Conservation (phyloP, 2,797 vertebrate genomes). For the Hydrophis major region DNA sequence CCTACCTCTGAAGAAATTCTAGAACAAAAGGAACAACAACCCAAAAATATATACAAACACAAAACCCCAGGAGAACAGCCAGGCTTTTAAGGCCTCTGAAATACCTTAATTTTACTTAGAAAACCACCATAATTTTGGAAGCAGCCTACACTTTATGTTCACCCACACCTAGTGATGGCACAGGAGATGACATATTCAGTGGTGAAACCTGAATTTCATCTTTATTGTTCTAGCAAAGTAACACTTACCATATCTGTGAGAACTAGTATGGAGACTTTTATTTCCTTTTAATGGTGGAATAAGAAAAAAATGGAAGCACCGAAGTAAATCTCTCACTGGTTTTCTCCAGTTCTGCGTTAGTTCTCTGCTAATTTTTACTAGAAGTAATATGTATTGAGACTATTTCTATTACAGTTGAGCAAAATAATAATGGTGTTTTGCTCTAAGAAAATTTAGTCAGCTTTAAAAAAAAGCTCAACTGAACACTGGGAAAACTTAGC, state of each 20-base stretch:
- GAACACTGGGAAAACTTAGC: neutral
- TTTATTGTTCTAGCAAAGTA: neutral
- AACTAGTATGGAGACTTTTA: neutral
- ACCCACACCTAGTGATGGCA: neutral
- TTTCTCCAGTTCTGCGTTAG: neutral
- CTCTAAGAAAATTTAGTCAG: neutral
- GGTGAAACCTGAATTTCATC: neutral
- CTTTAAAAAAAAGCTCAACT: neutral
- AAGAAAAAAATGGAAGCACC: neutral
- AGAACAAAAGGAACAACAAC: neutral
- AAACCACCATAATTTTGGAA: neutral
- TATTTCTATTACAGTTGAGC: neutral
- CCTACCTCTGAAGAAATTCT: conserved; percentile 81
- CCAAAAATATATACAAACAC: neutral
- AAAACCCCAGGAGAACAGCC: neutral
- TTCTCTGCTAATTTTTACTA: neutral
- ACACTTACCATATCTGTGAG: neutral
- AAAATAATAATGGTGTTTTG: neutral
- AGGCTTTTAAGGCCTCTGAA: neutral
- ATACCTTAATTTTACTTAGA: neutral
- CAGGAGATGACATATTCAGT: neutral
- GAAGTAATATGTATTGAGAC: neutral
- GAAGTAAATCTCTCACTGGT: neutral
- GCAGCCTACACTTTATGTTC: neutral
- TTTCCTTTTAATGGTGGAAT: neutral